Evolutionary conservation across 2,797 vertebrate species (phyloP), one percentile per base, ranked within the genome.

Genomic region (Thunnus albacares): DNA sequence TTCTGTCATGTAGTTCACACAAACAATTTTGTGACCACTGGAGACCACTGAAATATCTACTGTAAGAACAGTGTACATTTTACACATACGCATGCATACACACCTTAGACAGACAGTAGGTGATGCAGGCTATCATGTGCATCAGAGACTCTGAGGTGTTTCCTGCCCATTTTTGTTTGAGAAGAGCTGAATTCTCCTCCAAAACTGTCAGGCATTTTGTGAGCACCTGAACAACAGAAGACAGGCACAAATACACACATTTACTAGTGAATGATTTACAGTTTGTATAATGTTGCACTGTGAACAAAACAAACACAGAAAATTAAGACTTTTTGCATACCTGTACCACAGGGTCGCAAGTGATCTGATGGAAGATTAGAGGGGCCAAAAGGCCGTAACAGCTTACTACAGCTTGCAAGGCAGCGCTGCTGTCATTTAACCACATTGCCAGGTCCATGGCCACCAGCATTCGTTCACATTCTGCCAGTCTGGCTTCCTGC

Each of bases 351-450:
- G 95, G 92, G 20, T 96, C 87, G 71, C 95, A 95, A 72, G 90
- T 80, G 71, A 99, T 96, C 89, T 96, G 97, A 93, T 98, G 96
- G 88, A 96, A 99, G 86, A 99, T 96, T 52, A 99, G 81, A 26
- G 98, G 98, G 68, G 94, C 93, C 38, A 99, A 94, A 65, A 99
- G 96, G 43, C 96, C 95, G 0, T 98, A 99, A 85, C 97, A 99
- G 35, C 91, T 95, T 61, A 97, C 96, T 79, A 96, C 95, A 84
- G 96, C 96, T 90, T 99, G 97, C 76, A 99, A 89, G 18, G 92
- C 86, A 24, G 93, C 94, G 64, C 79, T 93, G 20, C 87, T 80
- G 79, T 99, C 94, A 56, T 96, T 97, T 64, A 99, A 89, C 93
- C 95, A 96, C 90, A 90, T 94, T 51, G 97, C 96, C 79, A 98